Evolutionary conservation across 2,113 vertebrate genomes (phyloP).

Genomic region (Alethe castanea): DNA sequence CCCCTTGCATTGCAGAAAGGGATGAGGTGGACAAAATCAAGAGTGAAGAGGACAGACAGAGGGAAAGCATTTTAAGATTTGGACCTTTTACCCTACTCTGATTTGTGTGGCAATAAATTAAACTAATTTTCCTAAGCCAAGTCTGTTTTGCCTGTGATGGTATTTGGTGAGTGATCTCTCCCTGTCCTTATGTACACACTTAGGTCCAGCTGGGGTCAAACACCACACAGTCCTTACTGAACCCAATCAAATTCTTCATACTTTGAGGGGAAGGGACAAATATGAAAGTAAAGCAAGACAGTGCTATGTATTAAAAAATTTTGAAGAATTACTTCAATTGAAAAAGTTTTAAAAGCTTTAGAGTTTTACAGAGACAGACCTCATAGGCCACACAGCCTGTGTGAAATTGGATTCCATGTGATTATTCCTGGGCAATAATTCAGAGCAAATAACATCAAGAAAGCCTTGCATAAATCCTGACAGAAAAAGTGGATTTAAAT

Average conservation of each 20-base stretch:
- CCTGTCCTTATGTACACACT: neutral
- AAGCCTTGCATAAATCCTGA: slow-evolving; percentile 74
- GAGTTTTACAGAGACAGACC: slow-evolving; percentile 58
- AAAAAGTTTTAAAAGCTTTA: slow-evolving; percentile 60
- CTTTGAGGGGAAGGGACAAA: neutral
- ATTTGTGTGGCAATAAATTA: neutral
- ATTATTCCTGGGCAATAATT: slow-evolving; percentile 81
- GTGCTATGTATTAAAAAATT: neutral
- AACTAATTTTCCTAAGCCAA: neutral
- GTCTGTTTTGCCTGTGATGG: neutral
- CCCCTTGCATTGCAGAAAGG: neutral
- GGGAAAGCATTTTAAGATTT: neutral
- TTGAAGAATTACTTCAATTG: slow-evolving; percentile 51
- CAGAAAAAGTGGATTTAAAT: slow-evolving; percentile 81
- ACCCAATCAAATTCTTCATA: neutral
- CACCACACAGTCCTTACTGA: neutral
- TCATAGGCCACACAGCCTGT: slow-evolving; percentile 70
- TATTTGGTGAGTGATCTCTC: neutral
- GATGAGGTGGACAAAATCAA: neutral
- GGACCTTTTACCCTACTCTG: neutral
- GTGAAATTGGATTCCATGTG: slow-evolving; percentile 78
- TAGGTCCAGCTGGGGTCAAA: neutral
- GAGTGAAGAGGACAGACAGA: neutral
- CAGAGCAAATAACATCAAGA: slow-evolving; percentile 78
- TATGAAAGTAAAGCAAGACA: neutral